Percentiles rank a stretch among this genome's conserved stretches.
Conservation (phyloP, 2,888 invertebrate species). For the Drosophila koepferae region DNA sequence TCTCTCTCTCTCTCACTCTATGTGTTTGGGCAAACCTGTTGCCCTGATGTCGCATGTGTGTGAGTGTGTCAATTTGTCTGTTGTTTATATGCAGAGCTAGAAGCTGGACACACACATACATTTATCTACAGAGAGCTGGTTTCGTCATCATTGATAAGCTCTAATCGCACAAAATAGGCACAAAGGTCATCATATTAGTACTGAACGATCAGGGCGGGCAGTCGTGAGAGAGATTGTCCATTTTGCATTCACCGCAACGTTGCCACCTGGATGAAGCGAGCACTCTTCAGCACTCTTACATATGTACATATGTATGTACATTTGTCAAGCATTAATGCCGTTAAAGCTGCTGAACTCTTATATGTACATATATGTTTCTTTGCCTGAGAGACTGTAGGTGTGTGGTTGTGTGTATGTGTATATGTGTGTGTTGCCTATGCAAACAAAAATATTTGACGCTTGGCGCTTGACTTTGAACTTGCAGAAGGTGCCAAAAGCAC, state of each 20-base stretch:
- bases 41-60: conserved; percentile 20
- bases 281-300: conserved; percentile 10
- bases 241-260: conserved; percentile 13
- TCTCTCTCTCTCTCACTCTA: neutral
- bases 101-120: conserved; percentile 9
- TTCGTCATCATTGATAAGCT: conserved; percentile 56
- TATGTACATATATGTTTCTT: neutral
- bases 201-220: conserved; percentile 14
- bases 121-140: conserved; percentile 3
- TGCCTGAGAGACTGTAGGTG: neutral
- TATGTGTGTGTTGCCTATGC: conserved; percentile 8
- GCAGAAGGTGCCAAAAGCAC: conserved; percentile 22
- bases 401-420: neutral
- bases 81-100: conserved; percentile 27
- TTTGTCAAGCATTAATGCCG: conserved; percentile 36
- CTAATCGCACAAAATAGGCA: conserved; percentile 38
- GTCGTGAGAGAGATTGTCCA: conserved; percentile 6
- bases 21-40: conserved; percentile 50
- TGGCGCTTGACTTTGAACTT: conserved; percentile 69
- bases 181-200: conserved; percentile 39
- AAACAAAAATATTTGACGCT: conserved; percentile 57
- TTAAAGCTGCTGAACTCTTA: neutral
- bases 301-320: no score
- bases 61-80: conserved; percentile 13
- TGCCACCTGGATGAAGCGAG: conserved; percentile 35